phyloP scores from a whole-genome alignment of 2,797 vertebrate species.

The Thamnophis elegans region DNA sequence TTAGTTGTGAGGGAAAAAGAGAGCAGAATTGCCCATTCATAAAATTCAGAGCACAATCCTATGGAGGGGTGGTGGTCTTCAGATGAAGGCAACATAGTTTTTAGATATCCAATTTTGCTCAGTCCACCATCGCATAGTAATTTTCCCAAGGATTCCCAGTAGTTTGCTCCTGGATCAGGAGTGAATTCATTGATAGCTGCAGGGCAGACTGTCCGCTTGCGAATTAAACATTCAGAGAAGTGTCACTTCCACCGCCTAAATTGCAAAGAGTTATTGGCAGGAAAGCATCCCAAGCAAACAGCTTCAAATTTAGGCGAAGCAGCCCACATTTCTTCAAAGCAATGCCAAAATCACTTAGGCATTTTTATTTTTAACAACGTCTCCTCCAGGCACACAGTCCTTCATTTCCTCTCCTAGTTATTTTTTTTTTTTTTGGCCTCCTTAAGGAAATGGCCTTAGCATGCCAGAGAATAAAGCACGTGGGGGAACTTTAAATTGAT shows the following conservation, averaged over 20 bases:
- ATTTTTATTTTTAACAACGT: background rate
- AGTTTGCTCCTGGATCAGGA: background rate
- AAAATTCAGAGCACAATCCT: background rate
- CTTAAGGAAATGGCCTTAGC: background rate
- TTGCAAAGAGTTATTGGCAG: too few species aligned
- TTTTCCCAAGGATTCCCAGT: background rate
- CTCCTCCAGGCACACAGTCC: background rate
- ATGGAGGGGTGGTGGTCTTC: background rate
- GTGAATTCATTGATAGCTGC: background rate
- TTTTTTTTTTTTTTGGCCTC: background rate
- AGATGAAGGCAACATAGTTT: background rate
- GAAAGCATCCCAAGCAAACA: background rate
- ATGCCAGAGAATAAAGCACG: background rate
- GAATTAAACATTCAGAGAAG: background rate
- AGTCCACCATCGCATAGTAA: background rate
- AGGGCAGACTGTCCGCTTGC: background rate
- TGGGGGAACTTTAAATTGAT: background rate
- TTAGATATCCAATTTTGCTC: background rate
- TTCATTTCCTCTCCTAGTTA: background rate
- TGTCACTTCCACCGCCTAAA: background rate
- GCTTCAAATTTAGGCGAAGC: background rate
- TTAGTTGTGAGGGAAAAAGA: background rate
- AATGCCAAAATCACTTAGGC: background rate
- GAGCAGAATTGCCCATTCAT: background rate
- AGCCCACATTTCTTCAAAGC: background rate